Percentiles rank a stretch among this genome's conserved stretches.
phyloP scores from a whole-genome alignment of 1,140 invertebrate genomes.

The Drosophila mojavensis region DNA sequence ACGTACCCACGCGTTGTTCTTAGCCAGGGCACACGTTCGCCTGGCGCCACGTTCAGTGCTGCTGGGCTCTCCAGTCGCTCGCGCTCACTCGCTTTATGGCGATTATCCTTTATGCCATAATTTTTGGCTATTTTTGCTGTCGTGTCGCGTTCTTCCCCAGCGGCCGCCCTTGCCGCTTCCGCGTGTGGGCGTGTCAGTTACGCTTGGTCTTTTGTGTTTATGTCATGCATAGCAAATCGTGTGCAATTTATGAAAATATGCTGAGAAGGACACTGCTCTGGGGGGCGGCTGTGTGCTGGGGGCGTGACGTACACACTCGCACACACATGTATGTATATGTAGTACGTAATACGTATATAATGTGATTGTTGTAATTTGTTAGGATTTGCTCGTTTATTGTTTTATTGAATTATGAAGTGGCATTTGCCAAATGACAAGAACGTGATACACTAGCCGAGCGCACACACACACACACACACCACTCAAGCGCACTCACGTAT shows the following conservation, averaged over 20 bases:
- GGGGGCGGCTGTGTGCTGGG: background rate
- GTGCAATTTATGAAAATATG: slow-evolving; percentile 80
- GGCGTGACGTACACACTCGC: background rate
- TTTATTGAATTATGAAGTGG: slow-evolving; percentile 83
- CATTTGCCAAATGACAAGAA: slow-evolving; percentile 69
- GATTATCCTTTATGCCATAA: slow-evolving; percentile 73
- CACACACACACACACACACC: background rate
- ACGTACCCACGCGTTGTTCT: slow-evolving; percentile 6
- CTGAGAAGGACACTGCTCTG: slow-evolving; percentile 12
- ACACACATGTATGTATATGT: slow-evolving; percentile 3
- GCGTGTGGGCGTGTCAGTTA: slow-evolving; percentile 16
- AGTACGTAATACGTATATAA: slow-evolving; percentile 32
- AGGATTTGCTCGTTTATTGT: slow-evolving; percentile 80
- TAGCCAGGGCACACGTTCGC: slow-evolving; percentile 5
- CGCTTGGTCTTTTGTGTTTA: slow-evolving; percentile 52
- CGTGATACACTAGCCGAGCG: slow-evolving; percentile 66
- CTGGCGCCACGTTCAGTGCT: background rate
- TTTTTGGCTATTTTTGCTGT: slow-evolving; percentile 60
- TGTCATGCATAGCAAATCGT: slow-evolving; percentile 74
- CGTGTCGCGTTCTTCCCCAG: slow-evolving; percentile 35
- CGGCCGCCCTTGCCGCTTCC: background rate
- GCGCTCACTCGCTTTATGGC: slow-evolving; percentile 40
- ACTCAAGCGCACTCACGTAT: background rate
- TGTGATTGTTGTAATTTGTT: slow-evolving; percentile 83
- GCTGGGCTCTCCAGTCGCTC: background rate